These are phyloP conservation scores for Valencia hispanica DNA, from an alignment of 2,797 vertebrate species.

Conservation along the genomic window DNA sequence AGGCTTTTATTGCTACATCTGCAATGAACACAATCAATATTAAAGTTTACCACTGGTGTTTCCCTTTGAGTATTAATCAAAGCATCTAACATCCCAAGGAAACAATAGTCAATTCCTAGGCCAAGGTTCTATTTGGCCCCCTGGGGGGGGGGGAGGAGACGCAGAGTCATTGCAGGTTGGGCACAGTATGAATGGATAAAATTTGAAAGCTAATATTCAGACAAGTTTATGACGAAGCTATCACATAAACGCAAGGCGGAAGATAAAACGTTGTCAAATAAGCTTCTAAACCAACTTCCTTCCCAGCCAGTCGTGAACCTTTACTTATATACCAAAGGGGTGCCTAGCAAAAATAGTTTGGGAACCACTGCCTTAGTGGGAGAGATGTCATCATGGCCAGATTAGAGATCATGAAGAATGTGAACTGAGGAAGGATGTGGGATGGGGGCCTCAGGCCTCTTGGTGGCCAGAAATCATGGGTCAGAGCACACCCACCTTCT, in stretches of 20 bases:
- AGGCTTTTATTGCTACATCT: not conserved
- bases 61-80: not conserved
- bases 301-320: no score
- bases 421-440: not conserved
- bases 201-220: no score
- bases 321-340: no score
- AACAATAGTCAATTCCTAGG: not conserved
- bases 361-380: not conserved
- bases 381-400: slow-evolving; percentile 1
- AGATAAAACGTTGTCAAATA: no score
- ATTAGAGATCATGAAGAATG: not conserved
- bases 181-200: no score
- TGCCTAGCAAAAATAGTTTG: no score
- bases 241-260: no score
- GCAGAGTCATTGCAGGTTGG: no score
- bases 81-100: no score
- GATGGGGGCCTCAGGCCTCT: not conserved
- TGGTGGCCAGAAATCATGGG: slow-evolving; percentile 7
- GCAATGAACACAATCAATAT: not conserved
- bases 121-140: not conserved
- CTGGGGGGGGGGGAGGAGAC: no score
- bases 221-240: no score
- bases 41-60: not conserved
- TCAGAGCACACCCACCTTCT: slow-evolving; percentile 2
- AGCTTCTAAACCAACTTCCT: no score